These are phyloP conservation scores for Enteromius trimaculatus DNA, from an alignment of 2,797 vertebrate species.

Conservation along the genomic window DNA sequence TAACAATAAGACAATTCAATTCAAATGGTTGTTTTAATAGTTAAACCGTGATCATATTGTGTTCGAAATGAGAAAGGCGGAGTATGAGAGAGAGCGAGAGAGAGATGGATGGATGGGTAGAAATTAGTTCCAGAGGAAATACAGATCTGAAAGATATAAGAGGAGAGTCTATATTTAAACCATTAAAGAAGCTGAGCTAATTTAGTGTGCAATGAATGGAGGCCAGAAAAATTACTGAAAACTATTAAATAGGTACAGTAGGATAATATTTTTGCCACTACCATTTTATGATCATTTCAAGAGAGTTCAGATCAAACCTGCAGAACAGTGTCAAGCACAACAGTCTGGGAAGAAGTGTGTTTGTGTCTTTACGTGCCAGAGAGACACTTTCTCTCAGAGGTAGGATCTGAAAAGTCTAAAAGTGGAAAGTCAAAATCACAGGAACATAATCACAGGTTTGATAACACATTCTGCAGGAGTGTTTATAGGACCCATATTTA, in stretches of 20 bases:
- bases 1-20: neutral
- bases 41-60: neutral
- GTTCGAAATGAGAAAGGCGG: neutral
- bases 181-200: neutral
- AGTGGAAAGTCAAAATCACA: conserved; percentile 28
- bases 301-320: neutral
- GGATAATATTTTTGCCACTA: neutral
- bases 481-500: conserved; percentile 7
- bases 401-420: conserved; percentile 23
- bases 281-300: neutral
- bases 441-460: conserved; percentile 29
- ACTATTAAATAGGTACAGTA: neutral
- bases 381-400: neutral
- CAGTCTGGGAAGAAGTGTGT: neutral
- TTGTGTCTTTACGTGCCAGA: neutral
- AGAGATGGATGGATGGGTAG: neutral
- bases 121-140: conserved; percentile 35
- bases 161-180: conserved; percentile 56
- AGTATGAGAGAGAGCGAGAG: neutral
- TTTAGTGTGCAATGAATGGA: neutral
- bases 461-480: conserved; percentile 8
- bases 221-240: neutral
- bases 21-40: neutral
- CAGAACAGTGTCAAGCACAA: neutral
- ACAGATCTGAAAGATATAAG: conserved; percentile 28